Evolutionary conservation across 2,797 vertebrate species (phyloP).

Genomic region (Xenentodon cancila): DNA sequence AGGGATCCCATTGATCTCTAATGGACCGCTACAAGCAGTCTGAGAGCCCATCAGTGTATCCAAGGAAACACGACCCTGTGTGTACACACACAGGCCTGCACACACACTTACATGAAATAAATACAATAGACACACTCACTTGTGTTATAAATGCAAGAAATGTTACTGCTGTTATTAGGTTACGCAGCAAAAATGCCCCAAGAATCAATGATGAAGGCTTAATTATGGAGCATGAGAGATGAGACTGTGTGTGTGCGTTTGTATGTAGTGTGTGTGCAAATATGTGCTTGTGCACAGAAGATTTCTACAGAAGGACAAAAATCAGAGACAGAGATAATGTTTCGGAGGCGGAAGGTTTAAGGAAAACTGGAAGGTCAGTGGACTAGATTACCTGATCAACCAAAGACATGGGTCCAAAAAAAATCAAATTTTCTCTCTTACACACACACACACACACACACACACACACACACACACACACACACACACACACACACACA

Average conservation of each 20-base stretch:
- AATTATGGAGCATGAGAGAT: conserved; percentile 75
- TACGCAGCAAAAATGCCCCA: conserved; percentile 69
- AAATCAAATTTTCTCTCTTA: conserved; percentile 67
- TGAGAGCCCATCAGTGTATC: conserved; percentile 77
- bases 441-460: conserved; percentile 3
- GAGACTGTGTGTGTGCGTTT: conserved; percentile 40
- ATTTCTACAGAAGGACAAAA: conserved; percentile 41
- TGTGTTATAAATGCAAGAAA: conserved; percentile 74
- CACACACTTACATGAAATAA: conserved; percentile 43
- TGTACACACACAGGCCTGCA: conserved; percentile 6
- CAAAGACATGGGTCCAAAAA: conserved; percentile 31
- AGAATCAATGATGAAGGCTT: conserved; percentile 80
- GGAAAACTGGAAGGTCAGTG: conserved; percentile 72
- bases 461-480: conserved; percentile 29
- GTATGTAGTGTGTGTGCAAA: background rate
- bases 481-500: conserved; percentile 28
- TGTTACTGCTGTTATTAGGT: conserved; percentile 64
- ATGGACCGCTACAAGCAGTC: conserved; percentile 79
- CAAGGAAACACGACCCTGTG: conserved; percentile 69
- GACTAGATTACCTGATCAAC: conserved; percentile 59
- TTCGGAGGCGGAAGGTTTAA: conserved; percentile 72
- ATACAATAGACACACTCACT: conserved; percentile 57
- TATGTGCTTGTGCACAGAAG: conserved; percentile 23
- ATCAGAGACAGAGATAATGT: conserved; percentile 38
- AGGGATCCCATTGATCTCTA: conserved; percentile 83